Base-by-base conservation (phyloP, 2,888 invertebrate species). In the Idaea aversata region DNA sequence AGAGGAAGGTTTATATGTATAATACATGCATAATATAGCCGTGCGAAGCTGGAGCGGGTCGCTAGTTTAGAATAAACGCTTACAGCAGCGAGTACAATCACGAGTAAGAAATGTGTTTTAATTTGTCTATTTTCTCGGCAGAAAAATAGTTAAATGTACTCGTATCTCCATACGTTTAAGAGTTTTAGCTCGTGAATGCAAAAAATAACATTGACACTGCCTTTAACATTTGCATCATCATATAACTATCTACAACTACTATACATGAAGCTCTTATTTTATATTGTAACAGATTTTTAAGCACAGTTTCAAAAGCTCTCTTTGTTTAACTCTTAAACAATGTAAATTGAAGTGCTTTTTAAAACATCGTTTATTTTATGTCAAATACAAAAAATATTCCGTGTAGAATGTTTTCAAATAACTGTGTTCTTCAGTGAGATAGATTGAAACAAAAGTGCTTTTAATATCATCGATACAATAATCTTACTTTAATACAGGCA, bases 251-350 rank as follows among this genome's bases (percentile, higher is more conserved):
- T 88, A 88, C 84, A 86, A 87, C 87, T 89, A 89, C 86, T 79
- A 82, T 87, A 90, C 86, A 88, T 86, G 82, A 90, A 91, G 90
- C 89, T 90, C 88, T 89, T 89, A 90, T 77, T 6, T 38, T 38
- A 47, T 47, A 80, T 80, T 73, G 80, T 88, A 88, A 86, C 82
- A 86, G 82, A 82, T 82, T 77, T 72, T 78, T 82, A 86, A 88
- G 87, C 86, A 84, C 86, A 85, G 83, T 84, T 82, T 86, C 75
- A 77, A 90, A 91, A 91, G 91, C 90, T 91, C 91, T 80, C 83
- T 67, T 71, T 74, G 58, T 69, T 67, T 70, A 66, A 69, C 69
- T 70, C 70, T 71, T 65, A 65, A 69, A 25, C 25, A 47, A 47
- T 47, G 47, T 47, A 7, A 47, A 47, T 47, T 47, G 47, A 47